Evolutionary conservation across 2,797 vertebrate genomes (phyloP).

Genomic region (Tragopan temminckii): DNA sequence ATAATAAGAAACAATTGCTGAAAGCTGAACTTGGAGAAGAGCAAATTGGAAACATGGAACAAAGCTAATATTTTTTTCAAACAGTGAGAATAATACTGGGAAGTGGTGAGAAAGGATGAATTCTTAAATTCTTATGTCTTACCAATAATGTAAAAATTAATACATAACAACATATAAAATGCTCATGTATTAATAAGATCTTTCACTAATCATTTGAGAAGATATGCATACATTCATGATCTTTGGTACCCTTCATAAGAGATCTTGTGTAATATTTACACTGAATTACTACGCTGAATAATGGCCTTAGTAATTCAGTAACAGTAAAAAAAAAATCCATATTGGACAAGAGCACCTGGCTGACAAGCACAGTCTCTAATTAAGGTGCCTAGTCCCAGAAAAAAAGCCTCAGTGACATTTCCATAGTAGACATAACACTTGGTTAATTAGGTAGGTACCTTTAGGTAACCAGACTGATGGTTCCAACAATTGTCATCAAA

Average conservation of each 20-base stretch:
- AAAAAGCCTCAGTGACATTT: background rate
- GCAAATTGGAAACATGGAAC: background rate
- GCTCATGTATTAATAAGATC: background rate
- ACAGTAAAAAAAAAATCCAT: background rate
- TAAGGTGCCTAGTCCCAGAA: background rate
- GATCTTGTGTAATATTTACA: background rate
- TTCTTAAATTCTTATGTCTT: background rate
- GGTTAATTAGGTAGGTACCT: background rate
- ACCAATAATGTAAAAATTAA: background rate
- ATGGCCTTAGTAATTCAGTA: background rate
- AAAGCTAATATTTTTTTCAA: background rate
- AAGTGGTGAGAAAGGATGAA: background rate
- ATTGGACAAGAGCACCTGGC: background rate
- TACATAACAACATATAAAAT: background rate
- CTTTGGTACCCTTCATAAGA: background rate
- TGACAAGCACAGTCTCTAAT: background rate
- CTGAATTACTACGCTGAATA: background rate
- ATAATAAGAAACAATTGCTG: background rate
- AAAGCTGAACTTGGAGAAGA: background rate
- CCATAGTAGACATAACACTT: background rate
- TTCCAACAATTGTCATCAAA: conserved; percentile 1
- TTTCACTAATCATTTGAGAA: background rate
- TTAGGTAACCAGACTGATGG: background rate
- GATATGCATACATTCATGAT: background rate
- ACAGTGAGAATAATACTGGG: background rate